Evolutionary conservation across 2,113 vertebrate species (phyloP).

Genomic region (Cyanocitta stelleri): DNA sequence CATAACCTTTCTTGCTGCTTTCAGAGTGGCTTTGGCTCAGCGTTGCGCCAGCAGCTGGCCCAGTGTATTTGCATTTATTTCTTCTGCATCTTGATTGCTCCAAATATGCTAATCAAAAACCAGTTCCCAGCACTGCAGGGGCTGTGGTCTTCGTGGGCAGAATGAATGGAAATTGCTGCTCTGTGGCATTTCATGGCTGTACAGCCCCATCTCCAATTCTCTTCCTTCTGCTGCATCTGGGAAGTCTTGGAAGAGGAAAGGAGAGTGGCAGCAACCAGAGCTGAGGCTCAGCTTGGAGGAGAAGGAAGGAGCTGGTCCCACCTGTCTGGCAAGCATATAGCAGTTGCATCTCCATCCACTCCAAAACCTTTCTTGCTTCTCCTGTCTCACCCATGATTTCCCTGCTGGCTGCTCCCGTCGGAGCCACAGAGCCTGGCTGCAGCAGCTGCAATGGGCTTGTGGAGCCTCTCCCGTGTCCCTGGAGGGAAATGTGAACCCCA

Average conservation of each 20-base stretch:
- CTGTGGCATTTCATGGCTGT: background rate
- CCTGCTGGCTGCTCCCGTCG: background rate
- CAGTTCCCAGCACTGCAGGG: background rate
- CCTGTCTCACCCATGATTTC: accelerated
- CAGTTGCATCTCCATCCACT: background rate
- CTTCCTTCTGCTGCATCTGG: background rate
- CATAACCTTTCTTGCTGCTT: background rate
- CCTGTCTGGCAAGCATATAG: background rate
- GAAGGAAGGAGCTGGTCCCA: background rate
- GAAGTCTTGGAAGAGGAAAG: background rate
- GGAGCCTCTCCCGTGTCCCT: background rate
- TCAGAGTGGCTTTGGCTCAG: background rate
- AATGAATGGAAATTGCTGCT: background rate
- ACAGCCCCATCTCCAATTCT: background rate
- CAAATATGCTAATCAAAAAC: background rate
- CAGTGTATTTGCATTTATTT: background rate
- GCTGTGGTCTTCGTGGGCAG: background rate
- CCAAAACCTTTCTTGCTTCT: background rate
- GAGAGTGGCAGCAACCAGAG: background rate
- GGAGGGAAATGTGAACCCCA: background rate
- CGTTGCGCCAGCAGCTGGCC: background rate
- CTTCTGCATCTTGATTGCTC: background rate
- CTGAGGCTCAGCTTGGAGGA: background rate
- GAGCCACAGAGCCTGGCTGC: background rate
- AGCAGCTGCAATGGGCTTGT: accelerated